phyloP scores from a whole-genome alignment of 2,113 vertebrate genomes.

The Anser cygnoides region DNA sequence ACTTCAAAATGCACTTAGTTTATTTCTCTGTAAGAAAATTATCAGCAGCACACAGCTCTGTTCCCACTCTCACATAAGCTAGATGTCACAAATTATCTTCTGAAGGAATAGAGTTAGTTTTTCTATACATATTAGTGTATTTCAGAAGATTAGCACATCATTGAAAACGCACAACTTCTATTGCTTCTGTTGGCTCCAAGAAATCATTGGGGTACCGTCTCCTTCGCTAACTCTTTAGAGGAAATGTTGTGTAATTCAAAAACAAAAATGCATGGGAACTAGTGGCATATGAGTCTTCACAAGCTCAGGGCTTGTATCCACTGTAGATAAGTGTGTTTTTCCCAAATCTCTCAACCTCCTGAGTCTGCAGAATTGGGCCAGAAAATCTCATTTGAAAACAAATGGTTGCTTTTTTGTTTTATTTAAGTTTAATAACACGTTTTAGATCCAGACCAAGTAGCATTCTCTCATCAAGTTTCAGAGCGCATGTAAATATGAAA shows the following conservation, averaged over 20 bases:
- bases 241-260: background rate
- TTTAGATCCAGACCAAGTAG: background rate
- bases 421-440: background rate
- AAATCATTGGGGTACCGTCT: background rate
- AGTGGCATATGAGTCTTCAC: background rate
- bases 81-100: background rate
- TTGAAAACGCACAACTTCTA: background rate
- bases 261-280: background rate
- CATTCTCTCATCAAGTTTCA: background rate
- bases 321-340: constrained; percentile 45
- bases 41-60: background rate
- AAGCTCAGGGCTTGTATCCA: background rate
- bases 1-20: constrained; percentile 18
- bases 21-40: constrained; percentile 4
- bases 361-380: background rate
- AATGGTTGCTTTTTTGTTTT: background rate
- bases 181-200: background rate
- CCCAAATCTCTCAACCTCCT: background rate
- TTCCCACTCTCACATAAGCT: background rate
- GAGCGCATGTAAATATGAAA: background rate
- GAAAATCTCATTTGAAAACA: constrained; percentile 27
- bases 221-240: background rate
- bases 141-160: background rate
- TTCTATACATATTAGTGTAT: background rate
- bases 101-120: background rate